Evolutionary conservation across 1,140 invertebrate species (phyloP), one percentile per base, ranked within the genome.

Genomic region (Cecropterus lyciades): DNA sequence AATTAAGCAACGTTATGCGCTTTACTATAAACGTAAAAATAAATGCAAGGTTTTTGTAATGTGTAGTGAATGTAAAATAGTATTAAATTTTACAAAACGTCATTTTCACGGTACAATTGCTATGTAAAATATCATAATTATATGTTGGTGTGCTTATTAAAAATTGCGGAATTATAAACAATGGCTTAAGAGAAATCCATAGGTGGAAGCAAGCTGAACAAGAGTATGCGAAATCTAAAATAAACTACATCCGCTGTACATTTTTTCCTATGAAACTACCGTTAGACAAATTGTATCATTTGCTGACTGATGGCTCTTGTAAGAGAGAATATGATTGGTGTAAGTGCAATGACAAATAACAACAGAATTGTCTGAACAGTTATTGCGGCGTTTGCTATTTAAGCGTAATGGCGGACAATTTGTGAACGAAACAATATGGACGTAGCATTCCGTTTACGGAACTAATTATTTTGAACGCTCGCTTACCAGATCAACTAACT

Each of bases 341-440:
- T 48, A 63, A 68, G 55, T n/a, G n/a, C 46, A 67, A 62, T 46
- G 57, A 55, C 46, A 65, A 48, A 60, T 55, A 37, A 37, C 33
- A 62, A 62, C 49, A 60, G 60, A 62, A 48, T 49, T 63, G 57
- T 59, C 60, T 57, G 70, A 64, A 73, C 74, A 74, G 73, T 82
- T 74, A 77, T 68, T 78, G 70, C 64, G 71, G 73, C 74, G 65
- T 51, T 77, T 68, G 77, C 70, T 70, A 80, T 82, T 77, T 78
- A 73, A 60, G 60, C 73, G 77, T 81, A 82, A 84, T 80, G 68
- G 72, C 66, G 65, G 73, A 75, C 74, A 83, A 81, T 83, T 82
- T 85, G 70, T 78, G 72, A 78, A 69, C 68, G 77, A 80, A 81
- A 76, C 79, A 84, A 81, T 86, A 86, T 78, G 76, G 73, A 72